phyloP scores from a whole-genome alignment of 2,797 vertebrate species.

The Myotis myotis region DNA sequence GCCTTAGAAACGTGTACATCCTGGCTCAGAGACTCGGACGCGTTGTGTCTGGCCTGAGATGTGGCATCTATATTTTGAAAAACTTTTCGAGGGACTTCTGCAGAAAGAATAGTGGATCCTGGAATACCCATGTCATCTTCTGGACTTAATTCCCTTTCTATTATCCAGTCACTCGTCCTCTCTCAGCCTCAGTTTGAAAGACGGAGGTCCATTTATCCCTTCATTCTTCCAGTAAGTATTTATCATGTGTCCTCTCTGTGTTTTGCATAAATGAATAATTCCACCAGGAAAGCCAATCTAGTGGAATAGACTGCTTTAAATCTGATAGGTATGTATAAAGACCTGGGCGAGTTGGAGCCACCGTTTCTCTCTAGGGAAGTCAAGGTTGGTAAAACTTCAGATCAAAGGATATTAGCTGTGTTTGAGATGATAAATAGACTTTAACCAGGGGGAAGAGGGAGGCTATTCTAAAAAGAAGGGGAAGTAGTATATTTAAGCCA shows the following conservation, averaged over 20 bases:
- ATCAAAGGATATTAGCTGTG: conserved; percentile 46
- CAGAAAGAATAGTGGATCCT: neutral
- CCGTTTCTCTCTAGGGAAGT: conserved; percentile 1
- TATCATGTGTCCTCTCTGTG: conserved; percentile 38
- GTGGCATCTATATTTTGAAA: neutral
- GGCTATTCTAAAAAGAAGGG: neutral
- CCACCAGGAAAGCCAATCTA: conserved; percentile 36
- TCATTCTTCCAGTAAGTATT: conserved; percentile 60
- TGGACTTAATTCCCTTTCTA: conserved; percentile 43
- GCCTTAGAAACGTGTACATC: neutral
- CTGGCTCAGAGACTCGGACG: neutral
- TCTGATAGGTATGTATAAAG: conserved; percentile 44
- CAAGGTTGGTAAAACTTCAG: conserved; percentile 39
- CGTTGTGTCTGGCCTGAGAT: neutral
- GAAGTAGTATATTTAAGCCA: conserved; percentile 9
- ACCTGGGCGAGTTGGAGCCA: neutral
- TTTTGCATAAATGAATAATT: conserved; percentile 65
- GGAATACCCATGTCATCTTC: neutral
- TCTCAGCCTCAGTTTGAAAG: conserved; percentile 47
- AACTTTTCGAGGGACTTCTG: neutral
- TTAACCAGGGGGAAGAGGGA: neutral
- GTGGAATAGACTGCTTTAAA: conserved; percentile 13
- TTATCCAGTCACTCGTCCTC: conserved; percentile 30
- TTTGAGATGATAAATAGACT: conserved; percentile 37
- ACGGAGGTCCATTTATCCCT: conserved; percentile 39